Evolutionary conservation across 1,140 invertebrate species (phyloP).

Genomic region (Penaeus japonicus): DNA sequence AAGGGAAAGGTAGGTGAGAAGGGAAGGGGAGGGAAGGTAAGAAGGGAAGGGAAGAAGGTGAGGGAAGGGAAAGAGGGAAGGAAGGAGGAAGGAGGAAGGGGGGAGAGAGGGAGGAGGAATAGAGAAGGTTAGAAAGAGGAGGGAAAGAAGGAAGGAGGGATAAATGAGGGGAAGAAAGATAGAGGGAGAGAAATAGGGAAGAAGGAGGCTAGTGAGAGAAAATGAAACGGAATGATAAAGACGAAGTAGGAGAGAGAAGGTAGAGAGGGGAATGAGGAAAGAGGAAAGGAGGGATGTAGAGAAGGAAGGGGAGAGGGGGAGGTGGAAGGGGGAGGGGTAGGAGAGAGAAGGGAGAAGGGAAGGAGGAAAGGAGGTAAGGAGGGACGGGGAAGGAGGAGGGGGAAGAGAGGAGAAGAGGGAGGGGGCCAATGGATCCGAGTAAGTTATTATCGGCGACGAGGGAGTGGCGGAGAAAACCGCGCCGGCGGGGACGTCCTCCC

Average conservation of each 20-base stretch:
- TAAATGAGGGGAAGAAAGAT: neutral
- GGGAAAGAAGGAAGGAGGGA: too few relatives aligned
- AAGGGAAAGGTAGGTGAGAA: neutral
- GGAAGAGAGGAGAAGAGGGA: neutral
- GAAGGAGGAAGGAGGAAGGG: neutral
- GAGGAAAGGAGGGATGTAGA: neutral
- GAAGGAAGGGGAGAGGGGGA: neutral
- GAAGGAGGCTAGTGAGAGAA: neutral
- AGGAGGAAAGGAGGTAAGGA: neutral
- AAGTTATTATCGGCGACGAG: too few relatives aligned
- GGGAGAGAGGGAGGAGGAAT: neutral
- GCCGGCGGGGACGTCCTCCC: too few relatives aligned
- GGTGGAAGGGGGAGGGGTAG: neutral
- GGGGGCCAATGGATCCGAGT: too few relatives aligned
- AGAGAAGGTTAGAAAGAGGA: neutral
- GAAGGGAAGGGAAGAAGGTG: neutral
- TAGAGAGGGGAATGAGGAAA: neutral
- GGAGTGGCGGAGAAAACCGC: too few relatives aligned
- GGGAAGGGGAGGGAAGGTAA: neutral
- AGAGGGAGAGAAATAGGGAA: neutral
- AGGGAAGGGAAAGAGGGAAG: neutral
- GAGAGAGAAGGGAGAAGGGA: constrained; percentile 11
- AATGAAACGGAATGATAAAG: neutral
- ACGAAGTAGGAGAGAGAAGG: neutral
- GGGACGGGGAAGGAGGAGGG: neutral